Evolutionary conservation across 2,113 vertebrate genomes (phyloP).

Genomic region (Dermatemys mawii): DNA sequence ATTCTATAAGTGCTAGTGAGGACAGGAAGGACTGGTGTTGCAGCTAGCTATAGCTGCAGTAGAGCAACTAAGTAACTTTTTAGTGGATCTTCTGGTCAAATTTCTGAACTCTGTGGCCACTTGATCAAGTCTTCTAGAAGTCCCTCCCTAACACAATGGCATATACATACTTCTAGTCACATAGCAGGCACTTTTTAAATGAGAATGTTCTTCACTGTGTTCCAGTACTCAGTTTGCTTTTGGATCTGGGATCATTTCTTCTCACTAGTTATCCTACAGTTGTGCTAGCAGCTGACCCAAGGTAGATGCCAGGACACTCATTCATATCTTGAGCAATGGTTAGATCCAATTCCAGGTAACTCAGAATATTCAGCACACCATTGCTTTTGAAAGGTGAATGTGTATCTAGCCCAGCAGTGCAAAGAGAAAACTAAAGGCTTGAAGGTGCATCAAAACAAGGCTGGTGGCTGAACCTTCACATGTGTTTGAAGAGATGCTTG

Average conservation of each 20-base stretch:
- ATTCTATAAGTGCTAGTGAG: background rate
- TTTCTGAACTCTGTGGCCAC: background rate
- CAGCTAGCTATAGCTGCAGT: conserved; percentile 25
- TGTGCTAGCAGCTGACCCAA: conserved; percentile 49
- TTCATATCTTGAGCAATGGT: conserved; percentile 18
- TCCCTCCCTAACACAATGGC: background rate
- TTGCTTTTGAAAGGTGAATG: background rate
- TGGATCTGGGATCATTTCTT: conserved; percentile 21
- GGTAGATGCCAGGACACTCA: conserved; percentile 30
- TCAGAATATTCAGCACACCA: background rate
- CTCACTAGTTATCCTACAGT: conserved; percentile 9
- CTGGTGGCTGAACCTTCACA: too few species aligned
- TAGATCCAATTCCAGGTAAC: background rate
- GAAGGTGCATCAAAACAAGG: too few species aligned
- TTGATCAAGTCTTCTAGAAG: background rate
- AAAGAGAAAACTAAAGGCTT: too few species aligned
- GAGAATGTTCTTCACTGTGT: background rate
- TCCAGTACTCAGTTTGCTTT: background rate
- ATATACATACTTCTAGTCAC: background rate
- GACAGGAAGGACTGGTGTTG: background rate
- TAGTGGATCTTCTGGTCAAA: background rate
- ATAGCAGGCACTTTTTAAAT: background rate
- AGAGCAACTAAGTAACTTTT: conserved; percentile 2
- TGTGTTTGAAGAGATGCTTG: too few species aligned
- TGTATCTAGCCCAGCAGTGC: background rate